Evolutionary conservation across 2,888 invertebrate genomes (phyloP), one percentile per base, ranked within the genome.

Genomic region (Dendrolimus pini): DNA sequence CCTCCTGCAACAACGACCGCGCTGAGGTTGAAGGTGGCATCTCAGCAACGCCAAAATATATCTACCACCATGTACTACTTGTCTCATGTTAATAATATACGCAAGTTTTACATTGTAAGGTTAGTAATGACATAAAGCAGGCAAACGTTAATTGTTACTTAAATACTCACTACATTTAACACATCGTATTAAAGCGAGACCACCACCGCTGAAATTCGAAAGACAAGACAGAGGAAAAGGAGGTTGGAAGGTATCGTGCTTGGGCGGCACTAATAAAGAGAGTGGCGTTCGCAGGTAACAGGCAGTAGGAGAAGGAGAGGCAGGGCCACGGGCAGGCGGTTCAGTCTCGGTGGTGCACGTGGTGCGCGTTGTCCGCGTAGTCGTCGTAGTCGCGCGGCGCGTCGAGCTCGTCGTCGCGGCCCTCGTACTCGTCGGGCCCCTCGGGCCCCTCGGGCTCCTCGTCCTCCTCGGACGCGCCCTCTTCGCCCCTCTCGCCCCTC

Each of bases 291-390:
- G 14, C 41, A 41, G 41, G 10, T 47, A n/a, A 52, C 55, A 9
- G 30, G 7, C 47, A 30, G 52, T 10, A 53, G 7, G 57, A 54
- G 18, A 30, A 56, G 18, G 47, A 13, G 47, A 53, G 55, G 30
- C 56, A 2, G 52, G 9, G 55, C n/a, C 52, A 9, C 59, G 55
- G 47, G 14, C 55, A 13, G 58, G 18, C 61, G 7, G 60, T 64
- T 83, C 80, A 86, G 83, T 86, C 85, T 72, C 74, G 83, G 69
- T 74, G 82, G 59, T 66, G 77, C 64, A 82, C 68, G 69, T 72
- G 78, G 69, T 84, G 83, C 70, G 85, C 78, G 80, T 89, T 86
- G 78, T 89, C 88, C 55, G 76, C 75, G 81, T 89, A 89, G 80
- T 89, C 89, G 71, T 88, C 87, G 77, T 89, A 88, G 74, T 88